These are phyloP conservation scores for Phorcus lineatus DNA, from an alignment of 2,888 invertebrate genomes.

Conservation along the genomic window DNA sequence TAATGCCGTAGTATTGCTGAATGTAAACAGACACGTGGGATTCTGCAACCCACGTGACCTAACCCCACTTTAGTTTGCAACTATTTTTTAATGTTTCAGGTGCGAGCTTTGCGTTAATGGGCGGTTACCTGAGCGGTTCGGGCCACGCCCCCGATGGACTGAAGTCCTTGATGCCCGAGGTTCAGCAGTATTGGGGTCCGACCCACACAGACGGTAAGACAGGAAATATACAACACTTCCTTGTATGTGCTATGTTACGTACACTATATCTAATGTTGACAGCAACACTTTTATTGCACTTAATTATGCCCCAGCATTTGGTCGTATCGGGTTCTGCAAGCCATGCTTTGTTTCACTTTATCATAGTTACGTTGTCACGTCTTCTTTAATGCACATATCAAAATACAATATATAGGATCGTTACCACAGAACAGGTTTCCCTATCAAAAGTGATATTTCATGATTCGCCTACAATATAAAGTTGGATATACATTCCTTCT, in stretches of 20 bases:
- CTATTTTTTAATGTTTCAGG: conserved; percentile 44
- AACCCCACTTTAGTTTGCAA: neutral
- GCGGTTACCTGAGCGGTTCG: conserved; percentile 51
- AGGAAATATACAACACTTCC: neutral
- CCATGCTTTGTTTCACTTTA: neutral
- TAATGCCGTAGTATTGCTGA: neutral
- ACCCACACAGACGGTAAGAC: conserved; percentile 50
- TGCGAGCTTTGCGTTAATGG: conserved; percentile 58
- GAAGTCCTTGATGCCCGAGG: conserved; percentile 60
- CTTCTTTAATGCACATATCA: too few species aligned
- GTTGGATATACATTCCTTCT: too few species aligned
- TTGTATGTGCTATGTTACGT: neutral
- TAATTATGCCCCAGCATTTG: neutral
- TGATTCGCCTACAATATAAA: too few species aligned
- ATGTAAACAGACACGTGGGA: conserved; percentile 15
- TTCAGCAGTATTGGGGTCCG: conserved; percentile 53
- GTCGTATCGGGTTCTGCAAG: neutral
- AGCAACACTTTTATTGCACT: neutral
- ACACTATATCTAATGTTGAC: neutral
- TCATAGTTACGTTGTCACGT: neutral
- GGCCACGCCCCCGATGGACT: conserved; percentile 55
- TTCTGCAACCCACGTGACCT: neutral
- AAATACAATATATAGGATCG: too few species aligned
- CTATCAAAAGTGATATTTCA: too few species aligned
- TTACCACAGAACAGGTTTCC: too few species aligned